Conservation (phyloP, 1,140 invertebrate genomes). For the Drosophila bifasciata region DNA sequence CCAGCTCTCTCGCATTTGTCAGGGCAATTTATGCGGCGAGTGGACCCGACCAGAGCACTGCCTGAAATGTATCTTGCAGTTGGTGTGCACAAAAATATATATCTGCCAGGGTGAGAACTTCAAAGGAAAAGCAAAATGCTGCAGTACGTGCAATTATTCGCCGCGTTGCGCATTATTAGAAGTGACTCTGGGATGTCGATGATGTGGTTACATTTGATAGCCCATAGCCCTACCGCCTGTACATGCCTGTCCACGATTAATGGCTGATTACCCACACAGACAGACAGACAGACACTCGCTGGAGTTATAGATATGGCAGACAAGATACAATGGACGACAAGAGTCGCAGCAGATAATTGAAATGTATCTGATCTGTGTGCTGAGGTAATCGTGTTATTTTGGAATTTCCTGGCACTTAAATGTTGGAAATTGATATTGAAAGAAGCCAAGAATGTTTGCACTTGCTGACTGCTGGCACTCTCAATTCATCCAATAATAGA, state of each 20-base stretch:
- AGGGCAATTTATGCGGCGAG: slow-evolving; percentile 35
- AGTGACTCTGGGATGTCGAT: slow-evolving; percentile 46
- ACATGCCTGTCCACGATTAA: slow-evolving; percentile 64
- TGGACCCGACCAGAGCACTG: background rate
- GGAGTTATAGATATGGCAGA: slow-evolving; percentile 43
- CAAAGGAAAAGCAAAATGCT: slow-evolving; percentile 57
- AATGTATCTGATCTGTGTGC: slow-evolving; percentile 38
- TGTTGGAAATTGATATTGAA: too few relatives aligned
- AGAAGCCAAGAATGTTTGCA: too few relatives aligned
- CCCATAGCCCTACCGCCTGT: slow-evolving; percentile 28
- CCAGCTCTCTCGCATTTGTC: slow-evolving; percentile 44
- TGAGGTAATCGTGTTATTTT: slow-evolving; percentile 33
- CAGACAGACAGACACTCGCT: slow-evolving; percentile 38
- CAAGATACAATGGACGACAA: slow-evolving; percentile 17
- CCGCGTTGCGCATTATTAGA: slow-evolving; percentile 73
- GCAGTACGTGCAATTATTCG: slow-evolving; percentile 72
- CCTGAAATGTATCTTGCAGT: slow-evolving; percentile 65
- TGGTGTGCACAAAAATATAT: slow-evolving; percentile 38
- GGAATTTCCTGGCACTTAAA: slow-evolving; percentile 25
- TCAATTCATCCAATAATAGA: background rate
- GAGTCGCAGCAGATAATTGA: slow-evolving; percentile 25
- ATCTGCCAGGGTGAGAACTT: slow-evolving; percentile 57
- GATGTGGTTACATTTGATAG: slow-evolving; percentile 70
- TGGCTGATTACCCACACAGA: slow-evolving; percentile 77
- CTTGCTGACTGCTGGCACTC: too few relatives aligned